These are phyloP conservation scores for Arenaria interpres DNA, from an alignment of 2,113 vertebrate genomes.

Conservation along the genomic window DNA sequence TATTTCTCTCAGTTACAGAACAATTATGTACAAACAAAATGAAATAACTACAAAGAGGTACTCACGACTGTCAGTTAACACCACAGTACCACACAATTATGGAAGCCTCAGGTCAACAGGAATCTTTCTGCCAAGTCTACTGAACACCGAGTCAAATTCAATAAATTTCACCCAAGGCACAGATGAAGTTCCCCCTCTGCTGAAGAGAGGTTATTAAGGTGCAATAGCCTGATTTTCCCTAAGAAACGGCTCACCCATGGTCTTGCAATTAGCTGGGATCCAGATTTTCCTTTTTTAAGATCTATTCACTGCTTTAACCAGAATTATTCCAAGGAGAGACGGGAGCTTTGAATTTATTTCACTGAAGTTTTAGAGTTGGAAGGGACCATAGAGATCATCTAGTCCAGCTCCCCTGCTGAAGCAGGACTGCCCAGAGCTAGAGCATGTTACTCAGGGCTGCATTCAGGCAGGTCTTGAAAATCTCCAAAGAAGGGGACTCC, in stretches of 20 bases:
- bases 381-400: too few species aligned
- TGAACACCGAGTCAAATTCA: rapidly evolving
- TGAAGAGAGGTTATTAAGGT: too few species aligned
- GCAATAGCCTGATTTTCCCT: rapidly evolving
- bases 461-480: too few species aligned
- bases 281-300: not conserved
- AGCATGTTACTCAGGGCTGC: too few species aligned
- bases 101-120: not conserved
- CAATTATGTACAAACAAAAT: rapidly evolving
- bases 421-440: too few species aligned
- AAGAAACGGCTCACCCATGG: rapidly evolving
- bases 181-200: rapidly evolving
- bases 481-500: too few species aligned
- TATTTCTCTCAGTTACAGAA: not conserved
- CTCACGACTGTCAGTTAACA: not conserved
- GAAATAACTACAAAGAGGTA: not conserved
- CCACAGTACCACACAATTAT: rapidly evolving
- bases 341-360: not conserved
- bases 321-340: too few species aligned
- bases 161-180: rapidly evolving
- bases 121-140: not conserved
- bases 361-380: too few species aligned
- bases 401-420: too few species aligned
- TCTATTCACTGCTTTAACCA: not conserved
- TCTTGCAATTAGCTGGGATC: not conserved